Conservation (phyloP, 2,888 invertebrate species). For the Ischnura elegans region DNA sequence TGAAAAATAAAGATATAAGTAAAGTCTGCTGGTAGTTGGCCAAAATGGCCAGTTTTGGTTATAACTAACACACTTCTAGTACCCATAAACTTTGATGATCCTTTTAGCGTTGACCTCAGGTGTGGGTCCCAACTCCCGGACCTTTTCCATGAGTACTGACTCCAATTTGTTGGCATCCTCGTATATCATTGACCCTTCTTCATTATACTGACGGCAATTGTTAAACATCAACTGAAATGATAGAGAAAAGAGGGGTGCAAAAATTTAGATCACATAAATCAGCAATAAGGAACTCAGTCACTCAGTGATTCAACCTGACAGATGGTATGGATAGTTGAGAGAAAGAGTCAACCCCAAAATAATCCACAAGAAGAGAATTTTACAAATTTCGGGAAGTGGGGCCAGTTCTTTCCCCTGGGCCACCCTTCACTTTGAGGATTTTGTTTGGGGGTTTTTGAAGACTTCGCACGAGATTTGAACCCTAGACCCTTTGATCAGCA, state of each 20-base stretch:
- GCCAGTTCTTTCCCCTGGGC: too few relatives aligned
- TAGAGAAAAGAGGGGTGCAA: constrained; percentile 69
- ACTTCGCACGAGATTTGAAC: too few relatives aligned
- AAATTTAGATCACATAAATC: too few relatives aligned
- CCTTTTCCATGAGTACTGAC: constrained; percentile 89
- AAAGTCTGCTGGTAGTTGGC: not conserved
- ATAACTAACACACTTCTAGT: not conserved
- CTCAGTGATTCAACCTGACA: too few relatives aligned
- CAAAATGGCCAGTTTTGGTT: not conserved
- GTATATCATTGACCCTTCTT: constrained; percentile 96
- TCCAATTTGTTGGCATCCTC: constrained; percentile 96
- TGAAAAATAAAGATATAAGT: not conserved
- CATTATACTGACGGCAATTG: constrained; percentile 98
- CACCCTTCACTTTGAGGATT: too few relatives aligned
- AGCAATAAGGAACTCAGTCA: too few relatives aligned
- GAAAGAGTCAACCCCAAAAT: too few relatives aligned
- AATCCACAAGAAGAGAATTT: too few relatives aligned
- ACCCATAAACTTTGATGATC: constrained; percentile 61
- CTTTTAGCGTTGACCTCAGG: constrained; percentile 76
- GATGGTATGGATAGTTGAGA: too few relatives aligned
- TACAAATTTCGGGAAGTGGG: too few relatives aligned
- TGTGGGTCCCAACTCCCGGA: constrained; percentile 86
- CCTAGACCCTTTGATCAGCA: too few relatives aligned
- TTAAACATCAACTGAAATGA: constrained; percentile 94
- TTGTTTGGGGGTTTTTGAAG: too few relatives aligned